These are phyloP conservation scores for Drosophila ogumai DNA, from an alignment of 1,140 invertebrate species.

Conservation along the genomic window DNA sequence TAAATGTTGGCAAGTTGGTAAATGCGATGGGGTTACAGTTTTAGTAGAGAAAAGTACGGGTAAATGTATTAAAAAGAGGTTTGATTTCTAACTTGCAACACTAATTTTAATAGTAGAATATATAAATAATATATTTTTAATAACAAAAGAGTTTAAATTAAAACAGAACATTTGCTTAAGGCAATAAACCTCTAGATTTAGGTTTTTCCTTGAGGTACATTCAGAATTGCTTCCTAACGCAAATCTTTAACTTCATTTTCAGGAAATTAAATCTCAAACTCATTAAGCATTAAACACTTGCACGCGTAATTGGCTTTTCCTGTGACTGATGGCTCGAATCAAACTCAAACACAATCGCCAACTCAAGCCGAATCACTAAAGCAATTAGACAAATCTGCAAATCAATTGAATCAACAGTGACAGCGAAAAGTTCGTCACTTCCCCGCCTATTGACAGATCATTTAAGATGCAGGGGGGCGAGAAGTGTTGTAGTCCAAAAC, in stretches of 20 bases:
- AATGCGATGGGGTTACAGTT: neutral
- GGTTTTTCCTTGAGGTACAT: neutral
- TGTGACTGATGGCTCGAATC: neutral
- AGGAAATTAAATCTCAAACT: neutral
- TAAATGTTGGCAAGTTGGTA: neutral
- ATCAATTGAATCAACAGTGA: conserved; percentile 46
- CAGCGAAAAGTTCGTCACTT: conserved; percentile 28
- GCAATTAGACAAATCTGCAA: conserved; percentile 41
- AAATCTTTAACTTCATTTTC: neutral
- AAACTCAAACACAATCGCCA: conserved; percentile 10
- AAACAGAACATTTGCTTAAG: neutral
- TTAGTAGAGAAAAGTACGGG: neutral
- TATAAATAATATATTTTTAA: no score
- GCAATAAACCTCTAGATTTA: neutral
- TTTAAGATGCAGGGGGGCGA: conserved; percentile 15
- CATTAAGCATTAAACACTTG: neutral
- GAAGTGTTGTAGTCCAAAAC: conserved; percentile 10
- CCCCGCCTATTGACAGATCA: conserved; percentile 10
- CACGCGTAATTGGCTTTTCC: conserved; percentile 11
- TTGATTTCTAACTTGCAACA: neutral
- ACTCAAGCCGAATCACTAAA: conserved; percentile 11
- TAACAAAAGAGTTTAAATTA: neutral
- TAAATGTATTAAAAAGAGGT: neutral
- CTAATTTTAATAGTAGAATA: neutral
- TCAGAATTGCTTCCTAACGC: neutral